A percentile compares a stretch with the other conserved stretches of the same genome.
phyloP scores from a whole-genome alignment of 2,113 vertebrate species.

The Dicaeum eximium region DNA sequence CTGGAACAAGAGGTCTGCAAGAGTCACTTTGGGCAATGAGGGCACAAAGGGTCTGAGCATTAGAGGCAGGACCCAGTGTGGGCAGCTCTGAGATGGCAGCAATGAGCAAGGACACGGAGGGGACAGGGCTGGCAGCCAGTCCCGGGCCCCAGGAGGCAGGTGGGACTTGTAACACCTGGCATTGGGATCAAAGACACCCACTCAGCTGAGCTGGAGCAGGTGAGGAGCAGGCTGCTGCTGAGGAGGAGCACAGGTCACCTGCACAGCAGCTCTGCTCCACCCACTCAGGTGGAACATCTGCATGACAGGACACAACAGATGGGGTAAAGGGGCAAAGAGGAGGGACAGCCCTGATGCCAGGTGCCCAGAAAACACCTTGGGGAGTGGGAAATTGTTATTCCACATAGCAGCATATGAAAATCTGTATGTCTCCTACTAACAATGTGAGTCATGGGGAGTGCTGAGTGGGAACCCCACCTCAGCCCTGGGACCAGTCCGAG shows the following conservation, averaged over 20 bases:
- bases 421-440: background rate
- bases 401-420: background rate
- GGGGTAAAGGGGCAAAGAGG: background rate
- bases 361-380: background rate
- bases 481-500: background rate
- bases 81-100: background rate
- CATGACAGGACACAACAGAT: background rate
- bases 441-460: background rate
- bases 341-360: background rate
- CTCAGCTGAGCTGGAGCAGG: background rate
- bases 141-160: background rate
- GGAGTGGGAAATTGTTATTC: background rate
- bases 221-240: background rate
- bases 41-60: background rate
- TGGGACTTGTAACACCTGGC: background rate
- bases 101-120: background rate
- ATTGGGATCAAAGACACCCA: background rate
- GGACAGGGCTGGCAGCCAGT: background rate
- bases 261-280: background rate
- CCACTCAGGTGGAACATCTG: background rate
- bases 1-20: background rate
- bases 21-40: accelerated
- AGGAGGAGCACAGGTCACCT: background rate
- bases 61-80: accelerated
- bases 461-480: background rate